A percentile compares a stretch with the other conserved stretches of the same genome.
These are phyloP conservation scores for Eira barbara DNA, from an alignment of 2,113 vertebrate species.

Conservation along the genomic window DNA sequence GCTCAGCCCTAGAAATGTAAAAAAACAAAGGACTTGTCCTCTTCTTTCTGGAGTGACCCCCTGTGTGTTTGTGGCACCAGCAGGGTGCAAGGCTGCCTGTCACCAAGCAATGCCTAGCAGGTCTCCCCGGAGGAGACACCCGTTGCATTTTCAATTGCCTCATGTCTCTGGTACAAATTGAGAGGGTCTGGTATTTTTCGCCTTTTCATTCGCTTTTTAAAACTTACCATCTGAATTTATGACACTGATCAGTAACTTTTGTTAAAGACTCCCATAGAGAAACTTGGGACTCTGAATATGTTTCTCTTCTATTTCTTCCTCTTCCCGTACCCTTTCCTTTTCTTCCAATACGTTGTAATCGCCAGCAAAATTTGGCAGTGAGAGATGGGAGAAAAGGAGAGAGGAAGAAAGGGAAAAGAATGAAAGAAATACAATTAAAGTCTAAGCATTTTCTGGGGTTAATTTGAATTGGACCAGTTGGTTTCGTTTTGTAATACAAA, in stretches of 20 bases:
- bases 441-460: conserved; percentile 7
- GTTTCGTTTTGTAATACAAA: conserved; percentile 39
- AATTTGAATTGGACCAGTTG: conserved; percentile 39
- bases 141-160: not conserved
- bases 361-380: conserved; percentile 43
- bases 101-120: not conserved
- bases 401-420: not conserved
- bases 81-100: not conserved
- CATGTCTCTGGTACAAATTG: not conserved
- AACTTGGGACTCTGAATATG: not conserved
- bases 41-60: conserved; percentile 19
- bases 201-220: not conserved
- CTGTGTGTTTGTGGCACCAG: not conserved
- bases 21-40: conserved; percentile 19
- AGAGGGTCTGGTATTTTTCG: not conserved
- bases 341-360: not conserved
- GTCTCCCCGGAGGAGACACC: not conserved
- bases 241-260: not conserved
- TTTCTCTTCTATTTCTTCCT: conserved; percentile 19
- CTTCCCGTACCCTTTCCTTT: not conserved
- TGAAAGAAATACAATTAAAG: conserved; percentile 53
- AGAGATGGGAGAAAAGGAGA: not conserved
- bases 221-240: not conserved
- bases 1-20: not conserved
- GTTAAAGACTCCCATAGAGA: not conserved